phyloP scores from a whole-genome alignment of 1,140 invertebrate genomes.

The Plutomurus gul region DNA sequence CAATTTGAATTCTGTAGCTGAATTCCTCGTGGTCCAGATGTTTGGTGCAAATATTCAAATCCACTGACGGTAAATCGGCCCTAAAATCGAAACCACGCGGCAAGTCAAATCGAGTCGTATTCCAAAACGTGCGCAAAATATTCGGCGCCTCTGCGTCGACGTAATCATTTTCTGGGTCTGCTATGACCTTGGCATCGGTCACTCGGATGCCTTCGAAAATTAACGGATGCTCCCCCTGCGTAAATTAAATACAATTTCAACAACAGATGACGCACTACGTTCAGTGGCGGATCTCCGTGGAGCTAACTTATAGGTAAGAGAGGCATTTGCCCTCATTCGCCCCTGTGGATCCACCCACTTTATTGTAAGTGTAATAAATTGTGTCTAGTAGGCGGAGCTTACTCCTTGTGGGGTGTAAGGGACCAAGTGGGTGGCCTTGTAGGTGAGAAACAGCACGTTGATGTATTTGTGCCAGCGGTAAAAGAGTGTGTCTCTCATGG shows the following conservation, averaged over 20 bases:
- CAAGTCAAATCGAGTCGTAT: neutral
- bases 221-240: neutral
- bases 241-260: neutral
- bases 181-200: neutral
- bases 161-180: neutral
- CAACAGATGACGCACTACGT: too few relatives aligned
- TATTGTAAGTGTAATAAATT: too few relatives aligned
- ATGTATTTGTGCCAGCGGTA: conserved; percentile 58
- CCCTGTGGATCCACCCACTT: too few relatives aligned
- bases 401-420: neutral
- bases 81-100: neutral
- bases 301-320: too few relatives aligned
- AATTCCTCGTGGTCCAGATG: neutral
- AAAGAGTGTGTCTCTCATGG: conserved; percentile 67
- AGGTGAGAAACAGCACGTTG: conserved; percentile 59
- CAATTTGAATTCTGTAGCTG: neutral
- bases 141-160: neutral
- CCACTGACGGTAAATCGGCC: neutral
- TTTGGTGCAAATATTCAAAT: neutral
- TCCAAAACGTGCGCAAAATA: neutral
- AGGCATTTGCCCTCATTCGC: too few relatives aligned
- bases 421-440: conserved; percentile 55
- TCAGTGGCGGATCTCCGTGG: too few relatives aligned
- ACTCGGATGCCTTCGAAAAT: neutral
- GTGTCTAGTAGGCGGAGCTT: neutral